Evolutionary conservation across 1,140 invertebrate species (phyloP).

Genomic region (Rhopalosiphum maidis): DNA sequence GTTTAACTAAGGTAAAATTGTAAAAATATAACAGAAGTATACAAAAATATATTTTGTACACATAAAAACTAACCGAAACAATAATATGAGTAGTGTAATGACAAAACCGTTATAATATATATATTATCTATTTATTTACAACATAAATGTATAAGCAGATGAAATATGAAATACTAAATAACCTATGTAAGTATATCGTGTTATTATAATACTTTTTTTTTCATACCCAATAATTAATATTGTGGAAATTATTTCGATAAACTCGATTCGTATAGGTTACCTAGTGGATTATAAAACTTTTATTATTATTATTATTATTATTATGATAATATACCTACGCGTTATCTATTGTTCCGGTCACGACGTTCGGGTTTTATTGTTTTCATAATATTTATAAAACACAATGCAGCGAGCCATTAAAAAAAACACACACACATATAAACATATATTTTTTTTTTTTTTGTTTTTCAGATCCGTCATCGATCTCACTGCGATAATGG

Average conservation of each 20-base stretch:
- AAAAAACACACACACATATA: background rate
- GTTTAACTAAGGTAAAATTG: background rate
- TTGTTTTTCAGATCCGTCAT: background rate
- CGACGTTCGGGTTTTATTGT: constrained; percentile 4
- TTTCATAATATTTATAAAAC: constrained; percentile 4
- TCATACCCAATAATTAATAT: background rate
- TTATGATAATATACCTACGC: background rate
- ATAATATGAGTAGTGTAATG: background rate
- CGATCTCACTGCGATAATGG: background rate
- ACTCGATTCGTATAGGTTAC: background rate
- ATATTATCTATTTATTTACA: background rate
- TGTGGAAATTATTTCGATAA: background rate
- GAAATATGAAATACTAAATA: background rate
- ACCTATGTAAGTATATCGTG: background rate
- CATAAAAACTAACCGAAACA: background rate
- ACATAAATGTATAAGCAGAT: background rate
- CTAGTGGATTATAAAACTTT: background rate
- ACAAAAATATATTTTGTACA: background rate
- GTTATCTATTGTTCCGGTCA: constrained; percentile 9
- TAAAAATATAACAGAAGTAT: background rate
- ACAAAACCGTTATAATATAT: background rate
- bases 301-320: too few species aligned
- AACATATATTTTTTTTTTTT: too few species aligned
- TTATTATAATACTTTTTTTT: background rate
- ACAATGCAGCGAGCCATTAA: background rate